Evolutionary conservation across 2,888 invertebrate species (phyloP).

Genomic region (Steromphala cineraria): DNA sequence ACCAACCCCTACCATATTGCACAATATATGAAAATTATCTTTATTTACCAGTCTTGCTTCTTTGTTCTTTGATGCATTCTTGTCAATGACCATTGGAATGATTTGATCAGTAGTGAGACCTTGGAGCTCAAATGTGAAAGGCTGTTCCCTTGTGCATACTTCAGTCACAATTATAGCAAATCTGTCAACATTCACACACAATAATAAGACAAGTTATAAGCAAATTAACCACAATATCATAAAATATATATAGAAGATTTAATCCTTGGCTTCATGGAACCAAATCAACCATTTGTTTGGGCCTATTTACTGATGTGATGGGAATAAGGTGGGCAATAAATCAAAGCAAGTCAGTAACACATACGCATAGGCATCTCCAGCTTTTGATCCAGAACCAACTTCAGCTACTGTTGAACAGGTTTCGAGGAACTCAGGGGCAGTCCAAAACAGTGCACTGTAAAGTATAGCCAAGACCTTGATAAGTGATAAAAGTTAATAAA

Average conservation of each 20-base stretch:
- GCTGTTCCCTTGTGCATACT: constrained; percentile 47
- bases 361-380: constrained; percentile 64
- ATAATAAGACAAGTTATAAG: no score
- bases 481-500: background rate
- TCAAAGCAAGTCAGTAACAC: no score
- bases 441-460: constrained; percentile 54
- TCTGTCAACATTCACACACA: constrained; percentile 20
- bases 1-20: no score
- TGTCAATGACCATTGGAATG: constrained; percentile 41
- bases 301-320: no score
- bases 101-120: constrained; percentile 39
- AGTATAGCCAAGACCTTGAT: background rate
- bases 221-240: no score
- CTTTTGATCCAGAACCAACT: constrained; percentile 47
- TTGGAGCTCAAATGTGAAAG: constrained; percentile 41
- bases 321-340: no score
- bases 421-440: constrained; percentile 57
- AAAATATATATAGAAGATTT: no score
- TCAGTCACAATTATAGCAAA: constrained; percentile 50
- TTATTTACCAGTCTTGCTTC: constrained; percentile 24
- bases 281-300: no score
- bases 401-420: constrained; percentile 35
- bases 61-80: constrained; percentile 40
- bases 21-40: background rate
- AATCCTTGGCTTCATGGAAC: no score